Base-by-base conservation (phyloP, 2,888 invertebrate species). In the Blastobasis lacticolella region DNA sequence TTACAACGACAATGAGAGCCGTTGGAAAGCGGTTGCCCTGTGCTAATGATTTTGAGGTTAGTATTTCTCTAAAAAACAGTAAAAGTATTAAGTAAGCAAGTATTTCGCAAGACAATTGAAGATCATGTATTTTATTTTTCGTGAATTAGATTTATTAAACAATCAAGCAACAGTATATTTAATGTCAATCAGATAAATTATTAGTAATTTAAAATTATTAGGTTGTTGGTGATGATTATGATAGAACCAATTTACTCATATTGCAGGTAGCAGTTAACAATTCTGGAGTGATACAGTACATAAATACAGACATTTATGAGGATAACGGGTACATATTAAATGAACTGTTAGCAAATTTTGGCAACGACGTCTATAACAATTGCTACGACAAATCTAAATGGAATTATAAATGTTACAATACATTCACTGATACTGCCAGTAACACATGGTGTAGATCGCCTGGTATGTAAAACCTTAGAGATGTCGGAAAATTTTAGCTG, bases 1-100 rank as follows among this genome's bases (percentile, higher is more conserved):
- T 95, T 51, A 89, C 90, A 51, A 89, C 90, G 10, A 92, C 90
- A 59, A 92, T 92, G 90, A 82, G 81, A 55, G 78, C 88, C 45
- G 62, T 88, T 1, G 92, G 92, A 0, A 91, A 91, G 60, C 72
- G 92, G 53, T 58, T 80, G 9, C 78, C 90, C 0, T 79, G 79
- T 45, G 73, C 76, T 10, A 73, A 78, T 38, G 83, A 89, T 44
- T 92, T 88, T 67, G 90, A 91, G 67, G 84, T 85, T 59, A 38
- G 49, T 51, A 5, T 42, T 42, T 23, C 23, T 23, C 3, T 23
- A 23, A 23, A 23, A 3, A 23, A 23, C 23, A 23, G 23, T 23
- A 23, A 1, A 23, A 3, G 23, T 23, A 23, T n/a, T n/a, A n/a
- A n/a, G n/a, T n/a, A n/a, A n/a, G n/a, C n/a, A n/a, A n/a, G n/a